These are phyloP conservation scores for Dysmachus trigonus DNA, from an alignment of 2,888 invertebrate genomes.

Conservation along the genomic window DNA sequence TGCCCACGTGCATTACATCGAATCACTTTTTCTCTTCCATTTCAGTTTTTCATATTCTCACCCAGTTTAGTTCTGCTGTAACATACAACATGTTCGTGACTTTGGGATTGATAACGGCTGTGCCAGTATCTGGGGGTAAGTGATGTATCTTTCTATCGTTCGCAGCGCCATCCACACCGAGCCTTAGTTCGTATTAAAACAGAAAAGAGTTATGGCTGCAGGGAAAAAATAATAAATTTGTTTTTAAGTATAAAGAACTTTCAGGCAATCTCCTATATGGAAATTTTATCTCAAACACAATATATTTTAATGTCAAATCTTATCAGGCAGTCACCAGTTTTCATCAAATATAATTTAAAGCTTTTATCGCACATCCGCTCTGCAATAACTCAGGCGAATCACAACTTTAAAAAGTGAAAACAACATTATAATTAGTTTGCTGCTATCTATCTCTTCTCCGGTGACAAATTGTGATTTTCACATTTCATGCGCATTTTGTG, in stretches of 20 bases:
- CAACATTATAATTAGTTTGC: neutral
- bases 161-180: neutral
- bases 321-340: neutral
- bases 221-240: neutral
- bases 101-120: slow-evolving; percentile 90
- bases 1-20: neutral
- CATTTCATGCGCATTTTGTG: neutral
- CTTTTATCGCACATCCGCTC: neutral
- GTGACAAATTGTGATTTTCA: neutral
- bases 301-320: neutral
- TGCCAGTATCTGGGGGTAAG: slow-evolving; percentile 93
- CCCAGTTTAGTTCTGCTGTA: slow-evolving; percentile 92
- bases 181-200: neutral
- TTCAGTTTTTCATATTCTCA: slow-evolving; percentile 88
- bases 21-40: neutral
- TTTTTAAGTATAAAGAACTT: neutral
- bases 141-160: slow-evolving; percentile 44
- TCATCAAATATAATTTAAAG: neutral
- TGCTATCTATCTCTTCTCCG: neutral
- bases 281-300: neutral
- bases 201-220: neutral
- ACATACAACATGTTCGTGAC: slow-evolving; percentile 96
- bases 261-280: neutral
- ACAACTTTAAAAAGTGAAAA: neutral
- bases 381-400: neutral